A percentile compares a stretch with the other conserved stretches of the same genome.
Evolutionary conservation across 2,888 invertebrate genomes (phyloP).

Genomic region (Drosophila parthenogenetica): DNA sequence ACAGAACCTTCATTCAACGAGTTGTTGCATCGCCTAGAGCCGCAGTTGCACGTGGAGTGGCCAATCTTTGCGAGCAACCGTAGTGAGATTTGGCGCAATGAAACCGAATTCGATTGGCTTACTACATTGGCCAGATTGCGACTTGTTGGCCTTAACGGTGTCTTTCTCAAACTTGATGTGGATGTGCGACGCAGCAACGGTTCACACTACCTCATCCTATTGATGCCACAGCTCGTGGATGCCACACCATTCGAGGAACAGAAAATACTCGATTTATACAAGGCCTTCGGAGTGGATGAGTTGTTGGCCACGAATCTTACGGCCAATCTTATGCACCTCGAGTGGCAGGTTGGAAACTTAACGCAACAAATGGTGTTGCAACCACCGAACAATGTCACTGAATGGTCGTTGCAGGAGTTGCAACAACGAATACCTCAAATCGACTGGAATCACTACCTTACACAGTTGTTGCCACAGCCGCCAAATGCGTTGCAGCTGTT

Average conservation of each 20-base stretch:
- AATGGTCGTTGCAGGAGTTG: conserved; percentile 57
- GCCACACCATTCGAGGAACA: conserved; percentile 23
- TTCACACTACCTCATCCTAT: conserved; percentile 66
- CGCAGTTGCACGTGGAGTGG: conserved; percentile 69
- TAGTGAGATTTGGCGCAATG: conserved; percentile 65
- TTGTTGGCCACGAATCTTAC: conserved; percentile 50
- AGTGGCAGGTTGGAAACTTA: conserved; percentile 58
- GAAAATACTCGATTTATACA: conserved; percentile 51
- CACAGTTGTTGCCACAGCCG: conserved; percentile 38
- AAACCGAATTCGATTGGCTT: conserved; percentile 74
- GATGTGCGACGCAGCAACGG: conserved; percentile 72
- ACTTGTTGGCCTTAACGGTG: conserved; percentile 69
- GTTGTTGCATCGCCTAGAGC: conserved; percentile 60
- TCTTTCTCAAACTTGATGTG: conserved; percentile 68
- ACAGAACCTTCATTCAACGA: conserved; percentile 64
- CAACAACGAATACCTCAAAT: conserved; percentile 55
- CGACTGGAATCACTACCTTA: conserved; percentile 71
- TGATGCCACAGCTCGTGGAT: conserved; percentile 55
- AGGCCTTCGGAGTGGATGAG: conserved; percentile 68
- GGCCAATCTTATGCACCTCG: conserved; percentile 57
- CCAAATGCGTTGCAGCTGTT: conserved; percentile 42
- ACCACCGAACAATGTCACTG: conserved; percentile 16
- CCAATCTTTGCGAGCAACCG: conserved; percentile 70
- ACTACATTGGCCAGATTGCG: conserved; percentile 64
- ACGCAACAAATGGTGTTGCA: conserved; percentile 40